Conservation (phyloP, 2,113 vertebrate species). For the Marmota flaviventris region DNA sequence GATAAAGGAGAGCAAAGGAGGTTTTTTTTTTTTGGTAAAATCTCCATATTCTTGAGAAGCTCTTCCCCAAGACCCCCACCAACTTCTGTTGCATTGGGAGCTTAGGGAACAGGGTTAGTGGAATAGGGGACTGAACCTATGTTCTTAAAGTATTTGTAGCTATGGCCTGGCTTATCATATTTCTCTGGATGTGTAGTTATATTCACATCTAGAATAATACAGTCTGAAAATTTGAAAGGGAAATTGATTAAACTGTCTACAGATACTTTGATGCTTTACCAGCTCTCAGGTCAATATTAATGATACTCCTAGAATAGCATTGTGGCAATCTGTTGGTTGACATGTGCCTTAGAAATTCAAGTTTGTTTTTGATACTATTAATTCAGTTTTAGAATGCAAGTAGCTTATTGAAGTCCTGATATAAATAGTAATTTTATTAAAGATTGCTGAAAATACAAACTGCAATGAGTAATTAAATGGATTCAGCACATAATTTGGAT, state of each 20-base stretch:
- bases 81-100: neutral
- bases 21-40: neutral
- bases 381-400: constrained; percentile 36
- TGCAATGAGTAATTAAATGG: neutral
- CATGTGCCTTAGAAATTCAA: neutral
- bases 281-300: neutral
- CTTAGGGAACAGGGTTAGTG: neutral
- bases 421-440: neutral
- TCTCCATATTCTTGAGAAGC: neutral
- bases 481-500: neutral
- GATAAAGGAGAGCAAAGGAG: neutral
- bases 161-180: neutral
- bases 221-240: neutral
- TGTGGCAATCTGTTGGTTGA: neutral
- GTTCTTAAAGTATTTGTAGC: neutral
- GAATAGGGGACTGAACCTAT: neutral
- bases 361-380: constrained; percentile 32
- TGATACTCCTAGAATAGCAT: neutral
- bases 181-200: neutral
- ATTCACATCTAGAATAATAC: neutral
- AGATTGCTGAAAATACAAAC: constrained; percentile 34
- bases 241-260: neutral
- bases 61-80: no score
- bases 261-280: neutral
- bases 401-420: neutral